Base-by-base conservation (phyloP, 2,888 invertebrate genomes). In the Lycia hirtaria region DNA sequence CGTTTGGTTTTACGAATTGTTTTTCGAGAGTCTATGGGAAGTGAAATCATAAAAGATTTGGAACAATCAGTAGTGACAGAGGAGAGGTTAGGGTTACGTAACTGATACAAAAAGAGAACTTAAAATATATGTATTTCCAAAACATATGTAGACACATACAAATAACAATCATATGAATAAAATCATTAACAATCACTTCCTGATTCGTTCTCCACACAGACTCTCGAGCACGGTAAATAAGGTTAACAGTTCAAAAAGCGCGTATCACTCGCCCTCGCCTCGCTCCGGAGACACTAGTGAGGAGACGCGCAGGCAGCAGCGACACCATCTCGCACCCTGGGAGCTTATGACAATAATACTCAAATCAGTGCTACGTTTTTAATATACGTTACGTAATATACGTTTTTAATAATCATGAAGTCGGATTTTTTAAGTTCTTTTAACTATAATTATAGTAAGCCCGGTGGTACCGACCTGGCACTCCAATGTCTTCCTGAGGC, bases 401-500 rank as follows among this genome's bases (percentile, higher is more conserved):
- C 3, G 28, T 28, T 9, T n/a, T n/a, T n/a, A n/a, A n/a, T n/a
- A n/a, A n/a, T n/a, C n/a, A n/a, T n/a, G n/a, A n/a, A n/a, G n/a
- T n/a, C n/a, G n/a, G n/a, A n/a, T n/a, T n/a, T n/a, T n/a, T n/a
- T n/a, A n/a, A n/a, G n/a, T n/a, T n/a, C n/a, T n/a, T n/a, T n/a
- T n/a, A n/a, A n/a, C n/a, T n/a, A n/a, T n/a, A n/a, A n/a, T n/a
- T n/a, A n/a, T n/a, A n/a, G n/a, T n/a, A n/a, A n/a, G n/a, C n/a
- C n/a, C n/a, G 6, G 10, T 5, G 10, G 22, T n/a, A 33, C 6
- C 12, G 9, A 87, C 88, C 75, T 93, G 87, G 14, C 80, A 76
- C 54, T 91, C 89, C 45, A 93, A 78, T 4, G 89, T 92, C 66
- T 81, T 83, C 48, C 90, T 77, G 9, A 93, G 76, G 35, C 89